Conservation (phyloP, 1,140 invertebrate species). For the Drosophila sp. region DNA sequence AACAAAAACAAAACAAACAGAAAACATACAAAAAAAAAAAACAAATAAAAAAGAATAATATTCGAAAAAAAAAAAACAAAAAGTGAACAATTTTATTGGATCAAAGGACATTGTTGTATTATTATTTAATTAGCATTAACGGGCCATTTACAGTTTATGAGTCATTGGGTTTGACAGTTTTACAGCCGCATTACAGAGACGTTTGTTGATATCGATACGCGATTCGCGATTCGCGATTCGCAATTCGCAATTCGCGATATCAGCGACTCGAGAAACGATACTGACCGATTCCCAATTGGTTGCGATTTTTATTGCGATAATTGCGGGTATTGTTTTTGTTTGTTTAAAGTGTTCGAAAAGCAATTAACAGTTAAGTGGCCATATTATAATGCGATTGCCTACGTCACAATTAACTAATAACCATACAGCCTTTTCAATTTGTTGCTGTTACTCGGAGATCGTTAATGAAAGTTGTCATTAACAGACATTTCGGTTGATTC, state of each 20-base stretch:
- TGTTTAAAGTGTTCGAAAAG: constrained; percentile 76
- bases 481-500: constrained; percentile 48
- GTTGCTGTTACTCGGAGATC: constrained; percentile 18
- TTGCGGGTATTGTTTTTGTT: constrained; percentile 64
- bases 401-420: constrained; percentile 77
- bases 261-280: background rate
- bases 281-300: constrained; percentile 18
- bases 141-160: constrained; percentile 50
- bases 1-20: constrained; percentile 66
- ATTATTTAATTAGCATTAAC: constrained; percentile 72
- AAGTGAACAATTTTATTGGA: constrained; percentile 38
- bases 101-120: constrained; percentile 49
- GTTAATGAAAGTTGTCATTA: constrained; percentile 73
- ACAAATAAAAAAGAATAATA: constrained; percentile 82
- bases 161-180: constrained; percentile 66
- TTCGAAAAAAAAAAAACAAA: constrained; percentile 63
- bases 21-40: constrained; percentile 67
- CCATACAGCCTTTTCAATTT: constrained; percentile 6
- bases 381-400: constrained; percentile 65
- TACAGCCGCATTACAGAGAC: constrained; percentile 52
- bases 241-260: too few species aligned
- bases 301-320: constrained; percentile 53
- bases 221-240: constrained; percentile 1
- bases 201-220: constrained; percentile 33
- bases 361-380: constrained; percentile 78